Evolutionary conservation across 1,140 invertebrate genomes (phyloP), one percentile per base, ranked within the genome.

Genomic region (Mercenaria mercenaria): DNA sequence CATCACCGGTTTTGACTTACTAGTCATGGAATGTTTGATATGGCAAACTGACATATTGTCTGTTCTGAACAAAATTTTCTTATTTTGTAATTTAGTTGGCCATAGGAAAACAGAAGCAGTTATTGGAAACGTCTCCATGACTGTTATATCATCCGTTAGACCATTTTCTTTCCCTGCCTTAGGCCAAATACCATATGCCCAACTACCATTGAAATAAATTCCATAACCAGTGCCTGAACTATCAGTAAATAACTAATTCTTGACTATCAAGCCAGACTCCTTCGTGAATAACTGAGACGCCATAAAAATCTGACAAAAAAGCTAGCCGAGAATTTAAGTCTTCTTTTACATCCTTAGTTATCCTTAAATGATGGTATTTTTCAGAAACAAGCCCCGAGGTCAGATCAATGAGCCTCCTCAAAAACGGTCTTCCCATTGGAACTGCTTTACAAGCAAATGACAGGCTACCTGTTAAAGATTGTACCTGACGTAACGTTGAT

Each of bases 301-400:
- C 81, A 84, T 91, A 91, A 52, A 80, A 88, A 18, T 88, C 3
- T n/a, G 64, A n/a, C 4, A 91, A 72, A 83, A 91, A 91, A 32
- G n/a, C 0, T 29, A 74, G 56, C 91, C 85, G 89, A 80, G 90
- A 84, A 18, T 47, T 0, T 4, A 92, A 15, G 39, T 90, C 91
- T 0, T 77, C 61, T 67, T 88, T 89, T 39, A 91, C 88, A 1
- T 56, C 67, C 18, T 72, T n/a, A 0, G 37, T 76, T 6, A 88
- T n/a, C 15, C 79, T 50, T 1, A 92, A 29, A 88, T 80, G 76
- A 56, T 93, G 74, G 72, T 88, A 34, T 59, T 79, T 1, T 52
- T 80, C 86, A 18, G 90, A 83, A 0, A 88, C 43, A 0, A 76
- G n/a, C 3, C 83, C 41, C 6, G 56, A 43, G 18, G 80, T 56